Conservation (phyloP, 2,797 vertebrate genomes). For the Columba guinea region DNA sequence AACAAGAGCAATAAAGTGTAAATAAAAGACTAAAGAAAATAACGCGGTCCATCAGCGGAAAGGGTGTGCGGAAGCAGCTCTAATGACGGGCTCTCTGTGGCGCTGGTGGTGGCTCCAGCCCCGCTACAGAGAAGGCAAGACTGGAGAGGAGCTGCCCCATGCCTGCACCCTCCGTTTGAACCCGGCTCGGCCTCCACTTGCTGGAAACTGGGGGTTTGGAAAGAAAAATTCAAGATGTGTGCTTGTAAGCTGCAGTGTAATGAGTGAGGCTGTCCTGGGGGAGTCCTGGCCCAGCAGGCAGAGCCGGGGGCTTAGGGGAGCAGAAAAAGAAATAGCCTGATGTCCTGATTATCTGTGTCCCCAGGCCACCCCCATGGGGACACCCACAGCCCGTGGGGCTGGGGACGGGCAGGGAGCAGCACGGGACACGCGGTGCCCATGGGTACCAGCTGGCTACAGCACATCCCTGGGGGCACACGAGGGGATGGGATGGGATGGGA, state of each 20-base stretch:
- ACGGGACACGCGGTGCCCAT: accelerated
- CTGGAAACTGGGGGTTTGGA: not conserved
- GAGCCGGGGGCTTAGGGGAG: not conserved
- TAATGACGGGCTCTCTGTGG: not conserved
- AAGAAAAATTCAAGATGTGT: not conserved
- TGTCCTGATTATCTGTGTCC: not conserved
- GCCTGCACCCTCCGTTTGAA: not conserved
- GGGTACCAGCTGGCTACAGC: not conserved
- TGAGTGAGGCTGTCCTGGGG: not conserved
- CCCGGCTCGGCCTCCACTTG: not conserved
- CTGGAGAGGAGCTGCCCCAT: not conserved
- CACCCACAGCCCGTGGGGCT: not conserved
- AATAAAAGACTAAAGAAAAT: constrained; percentile 68
- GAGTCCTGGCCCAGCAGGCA: not conserved
- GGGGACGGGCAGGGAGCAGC: not conserved
- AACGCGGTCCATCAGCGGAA: not conserved
- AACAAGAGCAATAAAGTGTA: constrained; percentile 70
- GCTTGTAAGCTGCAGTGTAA: not conserved
- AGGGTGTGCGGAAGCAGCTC: not conserved
- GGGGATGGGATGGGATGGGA: not conserved
- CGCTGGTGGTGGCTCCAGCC: not conserved
- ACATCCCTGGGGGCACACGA: not conserved
- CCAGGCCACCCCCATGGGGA: no score
- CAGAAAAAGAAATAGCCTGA: accelerated
- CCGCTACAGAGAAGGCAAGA: not conserved